Base-by-base conservation (phyloP, 2,113 vertebrate species). In the Mastomys coucha region DNA sequence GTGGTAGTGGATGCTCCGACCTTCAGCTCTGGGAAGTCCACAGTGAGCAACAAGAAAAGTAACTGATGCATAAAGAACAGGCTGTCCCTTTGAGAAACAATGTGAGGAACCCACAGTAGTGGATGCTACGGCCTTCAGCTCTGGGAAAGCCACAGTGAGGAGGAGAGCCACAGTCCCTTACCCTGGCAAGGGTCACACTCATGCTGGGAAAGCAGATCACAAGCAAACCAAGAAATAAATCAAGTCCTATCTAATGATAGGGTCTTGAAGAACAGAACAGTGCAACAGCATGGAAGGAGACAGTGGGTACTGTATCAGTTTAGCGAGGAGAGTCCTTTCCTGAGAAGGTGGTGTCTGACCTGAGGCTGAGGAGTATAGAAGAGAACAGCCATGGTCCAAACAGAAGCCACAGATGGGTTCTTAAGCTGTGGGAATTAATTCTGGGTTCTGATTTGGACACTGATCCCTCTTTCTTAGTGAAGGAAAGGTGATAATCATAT, bases 281-380 rank as follows among this genome's bases (percentile, higher is more conserved):
- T 22, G 2, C 24, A 22, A 56, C 1, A 26, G 10, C 58, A 28
- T 5, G 20, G 49, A 45, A 69, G 28, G 10, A 10, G 56, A 80
- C 7, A 8, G 8, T 10, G 6, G 13, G 7, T 2, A 1, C 1
- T 36, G 4, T 51, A 7, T 28, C 31, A 1, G 24, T 63, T 69
- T 13, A 51, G 16, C 73, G 65, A 28, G 3, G 20, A 4, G 8
- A 14, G 2, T 33, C 60, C 87, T 3, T 88, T 63, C 36, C 53
- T 16, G 31, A 39, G 58, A 17, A 70, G 31, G 0, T 22, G 49
- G 16, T 33, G 0, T n/a, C 31, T 7, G 33, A 67, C 33, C 36
- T 28, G n/a, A 84, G 56, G 36, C 51, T 84, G 56, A 78, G 19
- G 20, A 65, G 0, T 33, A n/a, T 5, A 17, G 88, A 90, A 70